phyloP scores from a whole-genome alignment of 2,888 invertebrate genomes.

The Trichopoda pennipes region DNA sequence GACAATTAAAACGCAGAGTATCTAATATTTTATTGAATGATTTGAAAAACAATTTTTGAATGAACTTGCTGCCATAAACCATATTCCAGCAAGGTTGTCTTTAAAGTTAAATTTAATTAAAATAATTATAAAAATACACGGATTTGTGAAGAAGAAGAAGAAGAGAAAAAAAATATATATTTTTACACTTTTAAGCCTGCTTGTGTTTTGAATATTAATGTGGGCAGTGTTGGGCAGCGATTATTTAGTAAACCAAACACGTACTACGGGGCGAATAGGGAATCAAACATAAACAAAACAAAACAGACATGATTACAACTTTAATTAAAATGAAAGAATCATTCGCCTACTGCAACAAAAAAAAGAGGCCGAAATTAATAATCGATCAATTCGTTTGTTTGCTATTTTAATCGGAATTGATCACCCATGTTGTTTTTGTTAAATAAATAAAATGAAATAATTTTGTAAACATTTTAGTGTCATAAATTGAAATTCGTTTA shows the following conservation, averaged over 20 bases:
- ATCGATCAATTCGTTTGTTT: constrained; percentile 12
- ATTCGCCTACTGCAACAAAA: background rate
- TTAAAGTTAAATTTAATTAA: constrained; percentile 34
- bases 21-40: background rate
- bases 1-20: too few species aligned
- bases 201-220: constrained; percentile 58
- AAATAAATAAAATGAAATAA: constrained; percentile 54
- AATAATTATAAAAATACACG: constrained; percentile 6
- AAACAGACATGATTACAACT: constrained; percentile 23
- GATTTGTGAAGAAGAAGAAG: constrained; percentile 23
- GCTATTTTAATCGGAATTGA: background rate
- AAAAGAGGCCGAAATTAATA: constrained; percentile 47
- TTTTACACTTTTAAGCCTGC: constrained; percentile 53
- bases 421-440: background rate
- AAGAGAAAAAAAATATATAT: constrained; percentile 11
- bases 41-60: constrained; percentile 9
- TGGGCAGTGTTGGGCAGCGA: constrained; percentile 1
- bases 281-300: constrained; percentile 5
- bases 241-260: constrained; percentile 41
- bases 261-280: constrained; percentile 57
- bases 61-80: constrained; percentile 60
- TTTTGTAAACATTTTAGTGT: constrained; percentile 22
- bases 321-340: constrained; percentile 20
- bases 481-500: constrained; percentile 56
- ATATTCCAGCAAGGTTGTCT: constrained; percentile 52